Conservation (phyloP, 2,888 invertebrate species). For the Polydrusus cervinus region DNA sequence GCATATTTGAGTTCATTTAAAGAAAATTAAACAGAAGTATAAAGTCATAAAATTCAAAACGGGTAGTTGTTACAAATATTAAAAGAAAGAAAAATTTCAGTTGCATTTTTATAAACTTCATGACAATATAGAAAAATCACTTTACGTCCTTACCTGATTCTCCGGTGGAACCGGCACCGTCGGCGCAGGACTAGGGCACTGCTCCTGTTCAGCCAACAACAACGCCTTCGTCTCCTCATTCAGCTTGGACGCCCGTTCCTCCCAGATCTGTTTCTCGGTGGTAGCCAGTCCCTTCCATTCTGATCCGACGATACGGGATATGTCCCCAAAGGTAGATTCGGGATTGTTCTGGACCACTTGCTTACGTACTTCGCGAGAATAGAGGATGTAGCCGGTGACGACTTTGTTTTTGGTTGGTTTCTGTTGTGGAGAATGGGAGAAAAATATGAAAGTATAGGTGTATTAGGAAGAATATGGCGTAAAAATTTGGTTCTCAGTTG, state of each 20-base stretch:
- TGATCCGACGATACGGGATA: constrained; percentile 83
- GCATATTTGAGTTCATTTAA: too few relatives aligned
- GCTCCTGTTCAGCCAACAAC: constrained; percentile 73
- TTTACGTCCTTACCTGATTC: constrained; percentile 66
- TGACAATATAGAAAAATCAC: too few relatives aligned
- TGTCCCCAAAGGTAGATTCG: constrained; percentile 92
- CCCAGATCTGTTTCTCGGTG: constrained; percentile 93
- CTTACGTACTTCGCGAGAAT: constrained; percentile 96
- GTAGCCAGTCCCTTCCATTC: constrained; percentile 96
- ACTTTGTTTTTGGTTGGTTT: constrained; percentile 82
- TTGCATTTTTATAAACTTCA: too few relatives aligned
- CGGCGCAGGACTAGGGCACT: constrained; percentile 71
- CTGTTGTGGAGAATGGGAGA: constrained; percentile 59
- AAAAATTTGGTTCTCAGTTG: too few relatives aligned
- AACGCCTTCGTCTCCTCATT: constrained; percentile 89
- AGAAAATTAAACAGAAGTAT: too few relatives aligned
- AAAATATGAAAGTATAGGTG: constrained; percentile 8
- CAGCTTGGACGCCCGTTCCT: constrained; percentile 91
- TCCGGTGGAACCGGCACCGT: constrained; percentile 65
- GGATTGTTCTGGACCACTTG: constrained; percentile 95
- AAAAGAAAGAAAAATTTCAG: too few relatives aligned
- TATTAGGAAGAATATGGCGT: neutral
- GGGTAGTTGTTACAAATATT: too few relatives aligned
- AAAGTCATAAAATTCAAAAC: too few relatives aligned
- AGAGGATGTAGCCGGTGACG: constrained; percentile 97